These are phyloP conservation scores for Clanis bilineata DNA, from an alignment of 2,888 invertebrate species.

Conservation along the genomic window DNA sequence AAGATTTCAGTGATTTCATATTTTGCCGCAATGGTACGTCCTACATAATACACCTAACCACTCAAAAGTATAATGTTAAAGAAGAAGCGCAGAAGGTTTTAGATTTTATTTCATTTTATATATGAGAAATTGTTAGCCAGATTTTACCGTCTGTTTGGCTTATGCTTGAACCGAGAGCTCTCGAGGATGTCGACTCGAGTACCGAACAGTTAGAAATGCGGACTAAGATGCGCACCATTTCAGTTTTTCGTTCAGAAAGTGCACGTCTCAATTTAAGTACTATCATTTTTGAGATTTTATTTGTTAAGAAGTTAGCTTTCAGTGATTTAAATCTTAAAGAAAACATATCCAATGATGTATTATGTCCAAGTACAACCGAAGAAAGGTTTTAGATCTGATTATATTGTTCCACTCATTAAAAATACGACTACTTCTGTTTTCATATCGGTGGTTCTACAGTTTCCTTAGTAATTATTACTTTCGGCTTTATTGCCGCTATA, in stretches of 20 bases:
- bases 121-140: constrained; percentile 30
- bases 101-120: neutral
- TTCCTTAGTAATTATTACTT: neutral
- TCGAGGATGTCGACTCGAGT: constrained; percentile 30
- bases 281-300: neutral
- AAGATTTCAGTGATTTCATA: too few species aligned
- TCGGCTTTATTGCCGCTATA: neutral
- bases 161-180: constrained; percentile 36
- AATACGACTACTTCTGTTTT: too few species aligned
- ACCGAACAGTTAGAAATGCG: constrained; percentile 9
- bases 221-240: constrained; percentile 16
- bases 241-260: constrained; percentile 18
- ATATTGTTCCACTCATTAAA: too few species aligned
- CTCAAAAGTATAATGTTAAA: neutral
- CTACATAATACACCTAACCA: too few species aligned
- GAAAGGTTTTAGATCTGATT: too few species aligned
- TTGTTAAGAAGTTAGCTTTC: neutral
- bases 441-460: neutral
- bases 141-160: constrained; percentile 41
- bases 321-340: neutral
- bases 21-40: too few species aligned
- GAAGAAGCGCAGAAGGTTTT: neutral
- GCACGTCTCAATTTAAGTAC: constrained; percentile 12
- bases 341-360: neutral
- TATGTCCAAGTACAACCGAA: too few species aligned